Evolutionary conservation across 2,113 vertebrate species (phyloP).

Genomic region (Neolamprologus brichardi): DNA sequence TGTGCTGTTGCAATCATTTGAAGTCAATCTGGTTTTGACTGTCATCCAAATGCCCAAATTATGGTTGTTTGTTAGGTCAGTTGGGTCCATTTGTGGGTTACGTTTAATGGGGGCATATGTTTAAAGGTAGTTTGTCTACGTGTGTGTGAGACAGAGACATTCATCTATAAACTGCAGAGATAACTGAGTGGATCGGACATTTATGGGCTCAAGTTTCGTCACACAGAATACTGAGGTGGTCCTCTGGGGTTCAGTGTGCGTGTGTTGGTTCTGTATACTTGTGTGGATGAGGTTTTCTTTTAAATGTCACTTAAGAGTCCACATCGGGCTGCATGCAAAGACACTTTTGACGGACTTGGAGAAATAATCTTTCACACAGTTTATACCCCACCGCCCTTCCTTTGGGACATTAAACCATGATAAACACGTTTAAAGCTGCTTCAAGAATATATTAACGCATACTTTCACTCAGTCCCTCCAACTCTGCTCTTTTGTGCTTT

Average conservation of each 20-base stretch:
- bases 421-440: not conserved
- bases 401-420: not conserved
- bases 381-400: not conserved
- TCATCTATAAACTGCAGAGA: not conserved
- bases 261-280: not conserved
- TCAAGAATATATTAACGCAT: not conserved
- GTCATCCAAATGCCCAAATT: constrained; percentile 4
- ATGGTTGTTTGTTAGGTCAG: not conserved
- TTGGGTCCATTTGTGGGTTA: not conserved
- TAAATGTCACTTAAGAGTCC: not conserved
- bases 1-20: not conserved
- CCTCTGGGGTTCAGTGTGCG: not conserved
- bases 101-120: not conserved
- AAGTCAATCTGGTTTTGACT: not conserved
- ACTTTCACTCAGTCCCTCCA: not conserved
- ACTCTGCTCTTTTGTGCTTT: not conserved
- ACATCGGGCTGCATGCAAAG: not conserved
- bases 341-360: not conserved
- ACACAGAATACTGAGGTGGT: not conserved
- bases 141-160: not conserved
- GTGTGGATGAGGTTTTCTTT: not conserved
- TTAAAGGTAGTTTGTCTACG: not conserved
- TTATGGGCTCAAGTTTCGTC: not conserved
- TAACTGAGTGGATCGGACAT: not conserved
- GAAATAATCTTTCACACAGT: not conserved